phyloP scores from a whole-genome alignment of 2,888 invertebrate species.

The Oligia strigilis region DNA sequence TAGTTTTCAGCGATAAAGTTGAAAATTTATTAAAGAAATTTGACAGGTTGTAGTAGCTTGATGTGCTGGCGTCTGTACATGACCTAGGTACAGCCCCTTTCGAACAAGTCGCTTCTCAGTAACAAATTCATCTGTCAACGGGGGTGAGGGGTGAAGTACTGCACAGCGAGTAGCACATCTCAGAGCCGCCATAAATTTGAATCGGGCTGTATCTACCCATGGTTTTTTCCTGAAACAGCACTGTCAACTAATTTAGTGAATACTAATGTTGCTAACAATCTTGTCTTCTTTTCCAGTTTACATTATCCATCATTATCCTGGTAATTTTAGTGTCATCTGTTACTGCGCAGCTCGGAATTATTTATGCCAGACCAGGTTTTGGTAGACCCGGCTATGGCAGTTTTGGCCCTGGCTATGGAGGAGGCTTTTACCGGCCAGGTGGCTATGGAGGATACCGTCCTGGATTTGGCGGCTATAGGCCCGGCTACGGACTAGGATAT shows the following conservation, averaged over 20 bases:
- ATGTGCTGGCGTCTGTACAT: not conserved
- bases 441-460: constrained; percentile 25
- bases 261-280: not conserved
- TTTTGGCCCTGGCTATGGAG: constrained; percentile 43
- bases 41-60: too few species aligned
- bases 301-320: constrained; percentile 37
- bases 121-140: too few species aligned
- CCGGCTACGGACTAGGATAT: constrained; percentile 14
- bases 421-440: constrained; percentile 19
- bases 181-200: too few species aligned
- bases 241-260: not conserved
- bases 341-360: constrained; percentile 34
- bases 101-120: too few species aligned
- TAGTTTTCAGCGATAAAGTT: too few species aligned
- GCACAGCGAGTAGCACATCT: too few species aligned
- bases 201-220: too few species aligned
- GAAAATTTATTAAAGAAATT: too few species aligned
- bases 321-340: constrained; percentile 18
- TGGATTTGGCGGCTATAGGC: constrained; percentile 28
- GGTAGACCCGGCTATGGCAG: constrained; percentile 32
- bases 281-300: constrained; percentile 42
- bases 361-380: constrained; percentile 4
- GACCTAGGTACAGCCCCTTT: too few species aligned
- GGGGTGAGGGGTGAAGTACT: too few species aligned
- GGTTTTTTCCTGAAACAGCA: not conserved